Evolutionary conservation across 2,888 invertebrate genomes (phyloP), one percentile per base, ranked within the genome.

Genomic region (Campoplex capitator): DNA sequence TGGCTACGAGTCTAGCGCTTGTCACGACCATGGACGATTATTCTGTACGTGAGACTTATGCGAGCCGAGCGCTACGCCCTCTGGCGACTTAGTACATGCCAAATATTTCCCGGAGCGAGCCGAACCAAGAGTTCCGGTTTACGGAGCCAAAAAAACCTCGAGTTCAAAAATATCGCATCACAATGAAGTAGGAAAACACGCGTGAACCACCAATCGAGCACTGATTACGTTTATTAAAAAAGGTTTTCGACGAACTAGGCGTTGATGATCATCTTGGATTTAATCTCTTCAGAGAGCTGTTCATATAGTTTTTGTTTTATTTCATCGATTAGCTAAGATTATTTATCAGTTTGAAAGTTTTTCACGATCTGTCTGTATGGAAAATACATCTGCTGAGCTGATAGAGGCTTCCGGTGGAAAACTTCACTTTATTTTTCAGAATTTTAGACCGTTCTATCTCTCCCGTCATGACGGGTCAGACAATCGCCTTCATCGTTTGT

Each of bases 1-100:
- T 85, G 85, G 85, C 85, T 65, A 74, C 77, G 73, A 56, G 67
- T 85, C 77, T 73, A 42, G 68, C 73, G 68, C 74, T 82, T 77
- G 76, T 76, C 85, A 85, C 85, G 78, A 74, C 38, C 74, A 82
- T 82, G 56, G 74, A 70, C 85, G 77, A 78, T 85, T 82, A 85
- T 82, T 73, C 38, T 73, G 74, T 48, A 74, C 82, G 73, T 67
- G 71, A 48, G 68, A 58, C 67, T 65, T 54, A 42, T 48, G 58
- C 54, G 45, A 42, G 35, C 48, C 51, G 11, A 48, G 28, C 74
- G 42, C 35, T 54, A 70, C 68, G 45, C 54, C 13, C 45, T 45
- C 38, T 45, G 32, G 56, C 38, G 51, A 38, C 56, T 13, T 4
- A 65, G 23, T 71, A n/a, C 73, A 38, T 68, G 78, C 85, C 82